Conservation (phyloP, 2,797 vertebrate genomes). For the Lophius americanus region DNA sequence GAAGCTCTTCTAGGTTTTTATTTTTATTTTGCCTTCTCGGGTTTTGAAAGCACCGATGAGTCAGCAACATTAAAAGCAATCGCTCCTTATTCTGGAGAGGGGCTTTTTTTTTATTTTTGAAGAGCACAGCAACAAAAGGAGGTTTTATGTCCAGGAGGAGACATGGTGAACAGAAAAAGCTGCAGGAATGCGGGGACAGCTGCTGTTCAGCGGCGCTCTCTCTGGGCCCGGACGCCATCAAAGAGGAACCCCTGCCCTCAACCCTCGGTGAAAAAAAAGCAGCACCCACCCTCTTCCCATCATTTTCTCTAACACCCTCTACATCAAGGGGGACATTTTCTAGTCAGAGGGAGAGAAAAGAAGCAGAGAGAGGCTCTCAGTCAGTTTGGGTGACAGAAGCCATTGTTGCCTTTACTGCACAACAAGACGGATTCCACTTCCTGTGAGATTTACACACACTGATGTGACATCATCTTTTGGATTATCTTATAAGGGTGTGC, state of each 20-base stretch:
- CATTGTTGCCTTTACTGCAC: constrained; percentile 20
- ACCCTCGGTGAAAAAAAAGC: constrained; percentile 62
- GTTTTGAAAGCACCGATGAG: constrained; percentile 24
- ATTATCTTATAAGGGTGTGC: not conserved
- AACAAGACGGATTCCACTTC: constrained; percentile 8
- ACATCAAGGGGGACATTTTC: constrained; percentile 60
- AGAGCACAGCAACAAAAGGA: constrained; percentile 48
- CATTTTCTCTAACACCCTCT: constrained; percentile 69
- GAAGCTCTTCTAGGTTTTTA: too few species aligned
- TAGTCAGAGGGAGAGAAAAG: constrained; percentile 42
- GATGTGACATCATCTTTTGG: constrained; percentile 3
- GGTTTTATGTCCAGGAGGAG: constrained; percentile 47
- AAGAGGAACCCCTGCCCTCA: constrained; percentile 66
- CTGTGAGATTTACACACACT: constrained; percentile 7
- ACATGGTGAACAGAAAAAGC: constrained; percentile 25
- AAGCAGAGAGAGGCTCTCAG: constrained; percentile 18
- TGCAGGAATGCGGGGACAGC: constrained; percentile 59
- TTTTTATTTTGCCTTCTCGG: not conserved
- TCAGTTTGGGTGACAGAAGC: constrained; percentile 29
- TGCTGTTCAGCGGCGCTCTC: constrained; percentile 39
- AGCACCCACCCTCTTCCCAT: constrained; percentile 56
- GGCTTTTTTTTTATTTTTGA: constrained; percentile 8
- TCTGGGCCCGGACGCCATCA: constrained; percentile 60
- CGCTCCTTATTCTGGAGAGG: constrained; percentile 6
- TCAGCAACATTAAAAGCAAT: constrained; percentile 45